phyloP scores from a whole-genome alignment of 2,888 invertebrate genomes.

The Dromius quadrimaculatus region DNA sequence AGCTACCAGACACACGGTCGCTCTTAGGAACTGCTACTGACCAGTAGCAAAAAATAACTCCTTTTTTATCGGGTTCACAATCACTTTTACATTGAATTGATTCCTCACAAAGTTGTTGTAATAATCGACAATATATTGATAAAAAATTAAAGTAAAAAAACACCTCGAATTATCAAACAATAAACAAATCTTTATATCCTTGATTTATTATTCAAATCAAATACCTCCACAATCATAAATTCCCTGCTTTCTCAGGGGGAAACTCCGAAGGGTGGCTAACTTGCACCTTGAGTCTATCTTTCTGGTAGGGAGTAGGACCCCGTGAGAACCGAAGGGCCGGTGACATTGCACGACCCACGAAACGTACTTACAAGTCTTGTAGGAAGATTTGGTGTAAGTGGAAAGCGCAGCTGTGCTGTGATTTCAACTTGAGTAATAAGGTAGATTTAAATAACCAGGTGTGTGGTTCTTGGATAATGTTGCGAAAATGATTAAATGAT shows the following conservation, averaged over 20 bases:
- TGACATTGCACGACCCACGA: background rate
- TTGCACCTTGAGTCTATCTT: background rate
- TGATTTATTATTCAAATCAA: slow-evolving; percentile 29
- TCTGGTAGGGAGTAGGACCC: background rate
- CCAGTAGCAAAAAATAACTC: slow-evolving; percentile 45
- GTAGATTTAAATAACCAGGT: background rate
- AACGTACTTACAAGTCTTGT: background rate
- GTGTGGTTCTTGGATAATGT: background rate
- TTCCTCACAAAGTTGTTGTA: too few species aligned
- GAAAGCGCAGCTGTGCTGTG: background rate
- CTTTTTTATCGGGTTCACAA: slow-evolving; percentile 46
- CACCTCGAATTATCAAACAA: slow-evolving; percentile 25
- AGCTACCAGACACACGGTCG: slow-evolving; percentile 19
- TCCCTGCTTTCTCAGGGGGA: background rate
- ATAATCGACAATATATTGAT: too few species aligned
- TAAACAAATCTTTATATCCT: slow-evolving; percentile 9
- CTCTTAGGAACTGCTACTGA: slow-evolving; percentile 16
- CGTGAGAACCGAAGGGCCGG: slow-evolving; percentile 19
- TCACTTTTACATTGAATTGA: slow-evolving; percentile 11
- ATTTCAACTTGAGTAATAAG: background rate
- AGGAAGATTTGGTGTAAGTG: background rate
- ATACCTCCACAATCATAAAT: background rate
- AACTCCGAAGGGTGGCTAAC: background rate
- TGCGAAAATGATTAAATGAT: background rate
- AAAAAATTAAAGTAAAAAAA: too few species aligned